Percentiles rank a stretch among this genome's conserved stretches.
Evolutionary conservation across 2,113 vertebrate genomes (phyloP).

Genomic region (Lota lota): DNA sequence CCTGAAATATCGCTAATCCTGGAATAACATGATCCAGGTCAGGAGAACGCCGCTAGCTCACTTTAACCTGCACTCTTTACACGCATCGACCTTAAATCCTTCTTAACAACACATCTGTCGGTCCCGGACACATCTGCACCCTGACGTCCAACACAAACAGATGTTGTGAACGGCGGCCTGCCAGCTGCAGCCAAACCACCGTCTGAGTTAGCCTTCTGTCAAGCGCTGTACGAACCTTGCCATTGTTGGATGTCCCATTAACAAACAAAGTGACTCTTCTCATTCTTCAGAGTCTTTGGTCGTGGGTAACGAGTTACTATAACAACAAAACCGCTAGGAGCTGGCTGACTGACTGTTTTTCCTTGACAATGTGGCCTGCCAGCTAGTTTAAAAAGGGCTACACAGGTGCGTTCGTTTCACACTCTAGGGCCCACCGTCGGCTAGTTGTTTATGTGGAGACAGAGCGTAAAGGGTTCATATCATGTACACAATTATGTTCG

Average conservation of each 20-base stretch:
- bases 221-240: constrained; percentile 81
- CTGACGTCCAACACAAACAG: too few relatives aligned
- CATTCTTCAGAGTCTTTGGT: constrained; percentile 73
- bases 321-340: not conserved
- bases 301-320: not conserved
- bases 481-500: not conserved
- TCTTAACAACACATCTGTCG: too few relatives aligned
- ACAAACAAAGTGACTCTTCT: constrained; percentile 94
- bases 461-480: not conserved
- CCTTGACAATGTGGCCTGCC: too few relatives aligned
- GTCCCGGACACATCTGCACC: too few relatives aligned
- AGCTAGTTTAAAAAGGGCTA: not conserved
- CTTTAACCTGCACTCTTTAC: too few relatives aligned
- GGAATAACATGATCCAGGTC: too few relatives aligned
- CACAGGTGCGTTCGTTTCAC: not conserved
- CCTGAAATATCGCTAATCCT: too few relatives aligned
- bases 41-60: too few relatives aligned
- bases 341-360: too few relatives aligned
- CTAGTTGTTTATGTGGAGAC: not conserved
- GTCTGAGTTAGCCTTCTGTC: not conserved
- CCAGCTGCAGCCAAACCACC: constrained; percentile 24
- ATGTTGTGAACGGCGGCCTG: not conserved
- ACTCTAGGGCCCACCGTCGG: not conserved
- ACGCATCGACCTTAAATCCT: too few relatives aligned
- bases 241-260: constrained; percentile 89